phyloP scores from a whole-genome alignment of 2,797 vertebrate species.

The Leptodactylus fallax region DNA sequence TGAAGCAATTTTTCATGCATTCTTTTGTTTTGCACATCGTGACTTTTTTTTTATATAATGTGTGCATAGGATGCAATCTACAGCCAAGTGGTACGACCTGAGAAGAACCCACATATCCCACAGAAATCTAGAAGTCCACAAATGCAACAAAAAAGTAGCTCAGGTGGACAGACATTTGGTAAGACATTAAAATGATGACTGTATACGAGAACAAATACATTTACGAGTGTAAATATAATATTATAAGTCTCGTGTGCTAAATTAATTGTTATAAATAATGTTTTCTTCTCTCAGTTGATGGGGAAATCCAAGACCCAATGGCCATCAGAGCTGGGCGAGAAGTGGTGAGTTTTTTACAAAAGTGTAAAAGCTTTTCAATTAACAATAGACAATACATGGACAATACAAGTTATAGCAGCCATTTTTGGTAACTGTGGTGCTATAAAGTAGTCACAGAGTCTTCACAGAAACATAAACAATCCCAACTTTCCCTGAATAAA shows the following conservation, averaged over 20 bases:
- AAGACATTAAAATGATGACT: not conserved
- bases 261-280: not conserved
- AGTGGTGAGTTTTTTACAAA: constrained; percentile 68
- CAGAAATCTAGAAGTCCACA: constrained; percentile 4
- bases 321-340: constrained; percentile 66
- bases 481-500: too few species aligned
- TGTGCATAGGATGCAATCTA: constrained; percentile 48
- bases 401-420: not conserved
- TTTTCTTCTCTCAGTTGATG: constrained; percentile 15
- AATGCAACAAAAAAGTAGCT: constrained; percentile 27
- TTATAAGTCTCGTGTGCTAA: not conserved
- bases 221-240: not conserved
- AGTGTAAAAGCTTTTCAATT: not conserved
- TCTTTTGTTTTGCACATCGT: not conserved
- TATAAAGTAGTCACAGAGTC: not conserved
- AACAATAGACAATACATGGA: not conserved
- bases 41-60: not conserved
- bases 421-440: not conserved
- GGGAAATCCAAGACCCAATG: constrained; percentile 40
- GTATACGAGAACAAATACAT: not conserved
- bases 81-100: constrained; percentile 14
- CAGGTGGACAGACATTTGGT: not conserved
- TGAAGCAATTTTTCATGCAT: too few species aligned
- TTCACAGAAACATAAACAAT: too few species aligned
- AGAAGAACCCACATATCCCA: not conserved